A percentile compares a stretch with the other conserved stretches of the same genome.
These are phyloP conservation scores for Yponomeuta evonymella DNA, from an alignment of 2,888 invertebrate species.

Conservation along the genomic window DNA sequence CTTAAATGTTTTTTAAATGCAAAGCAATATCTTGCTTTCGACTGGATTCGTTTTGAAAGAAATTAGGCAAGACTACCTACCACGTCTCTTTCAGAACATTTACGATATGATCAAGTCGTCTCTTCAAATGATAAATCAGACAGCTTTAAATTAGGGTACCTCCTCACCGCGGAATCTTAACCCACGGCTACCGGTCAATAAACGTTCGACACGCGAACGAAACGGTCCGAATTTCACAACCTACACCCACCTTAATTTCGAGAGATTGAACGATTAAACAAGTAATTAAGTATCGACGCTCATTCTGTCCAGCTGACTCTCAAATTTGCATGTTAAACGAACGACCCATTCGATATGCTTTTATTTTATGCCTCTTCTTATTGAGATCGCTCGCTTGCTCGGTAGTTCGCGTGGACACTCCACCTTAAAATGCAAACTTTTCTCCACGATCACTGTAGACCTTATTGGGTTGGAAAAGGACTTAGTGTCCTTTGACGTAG, in stretches of 20 bases:
- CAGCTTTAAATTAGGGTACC: background rate
- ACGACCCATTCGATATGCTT: conserved; percentile 44
- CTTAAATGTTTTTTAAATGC: background rate
- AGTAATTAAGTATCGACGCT: conserved; percentile 75
- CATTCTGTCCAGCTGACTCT: conserved; percentile 70
- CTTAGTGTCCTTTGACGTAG: conserved; percentile 23
- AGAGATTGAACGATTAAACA: conserved; percentile 71
- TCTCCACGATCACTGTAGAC: background rate
- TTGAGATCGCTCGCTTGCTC: conserved; percentile 48
- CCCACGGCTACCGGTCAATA: conserved; percentile 17
- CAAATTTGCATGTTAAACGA: conserved; percentile 77
- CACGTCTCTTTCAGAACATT: background rate
- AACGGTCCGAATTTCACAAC: conserved; percentile 36
- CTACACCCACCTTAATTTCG: conserved; percentile 52
- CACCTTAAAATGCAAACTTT: conserved; percentile 33
- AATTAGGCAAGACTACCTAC: background rate
- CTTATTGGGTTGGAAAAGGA: conserved; percentile 28
- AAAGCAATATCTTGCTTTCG: background rate
- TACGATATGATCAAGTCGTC: conserved; percentile 4
- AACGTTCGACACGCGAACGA: conserved; percentile 20
- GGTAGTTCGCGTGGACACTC: conserved; percentile 50
- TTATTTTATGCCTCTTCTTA: conserved; percentile 64
- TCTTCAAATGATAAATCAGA: background rate
- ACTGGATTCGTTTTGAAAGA: background rate
- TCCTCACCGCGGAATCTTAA: conserved; percentile 18